Evolutionary conservation across 2,797 vertebrate genomes (phyloP), one percentile per base, ranked within the genome.

Genomic region (Mycteria americana): DNA sequence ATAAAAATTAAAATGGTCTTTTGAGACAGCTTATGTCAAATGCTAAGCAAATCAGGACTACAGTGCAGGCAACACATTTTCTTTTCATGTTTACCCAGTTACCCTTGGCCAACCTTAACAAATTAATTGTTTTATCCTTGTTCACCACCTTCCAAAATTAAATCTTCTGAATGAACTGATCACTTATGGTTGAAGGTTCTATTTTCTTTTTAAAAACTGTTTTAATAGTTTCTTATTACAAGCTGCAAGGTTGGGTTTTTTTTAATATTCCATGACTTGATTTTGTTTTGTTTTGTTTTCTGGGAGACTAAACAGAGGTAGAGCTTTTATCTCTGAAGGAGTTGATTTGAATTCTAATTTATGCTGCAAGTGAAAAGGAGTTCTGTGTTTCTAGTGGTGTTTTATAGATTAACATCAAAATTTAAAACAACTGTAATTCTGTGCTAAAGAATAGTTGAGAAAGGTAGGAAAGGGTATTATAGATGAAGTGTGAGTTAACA

Each of bases 1-100:
- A 91, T 69, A 72, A 85, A 94, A 97, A 83, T 74, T 33, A 11
- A 88, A 88, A 68, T 48, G 33, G 35, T 65, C 59, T 92, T 92
- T 88, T 91, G 54, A 85, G 81, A 63, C 25, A 63, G 31, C 46
- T 3, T 37, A 21, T 91, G 88, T 90, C 76, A 78, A 68, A 64
- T 75, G 39, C 35, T 27, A 46, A 91, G 51, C 68, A 91, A 57
- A 64, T 46, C 30, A 69, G 56, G 57, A 43, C 68, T 75, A 17
- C 56, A 48, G 9, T 23, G n/a, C 37, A 68, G 85, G 50, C 56
- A 84, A 11, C 7, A 5, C 23, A 3, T 64, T 89, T 88, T 87
- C 64, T 88, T 60, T 77, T 57, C 35, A 16, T 53, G 64, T 89
- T 93, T 92, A 60, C 43, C 45, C 27, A 17, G 35, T 92, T 75